A percentile compares a stretch with the other conserved stretches of the same genome.
Conservation (phyloP, 2,113 vertebrate species). For the Nipponia nippon region DNA sequence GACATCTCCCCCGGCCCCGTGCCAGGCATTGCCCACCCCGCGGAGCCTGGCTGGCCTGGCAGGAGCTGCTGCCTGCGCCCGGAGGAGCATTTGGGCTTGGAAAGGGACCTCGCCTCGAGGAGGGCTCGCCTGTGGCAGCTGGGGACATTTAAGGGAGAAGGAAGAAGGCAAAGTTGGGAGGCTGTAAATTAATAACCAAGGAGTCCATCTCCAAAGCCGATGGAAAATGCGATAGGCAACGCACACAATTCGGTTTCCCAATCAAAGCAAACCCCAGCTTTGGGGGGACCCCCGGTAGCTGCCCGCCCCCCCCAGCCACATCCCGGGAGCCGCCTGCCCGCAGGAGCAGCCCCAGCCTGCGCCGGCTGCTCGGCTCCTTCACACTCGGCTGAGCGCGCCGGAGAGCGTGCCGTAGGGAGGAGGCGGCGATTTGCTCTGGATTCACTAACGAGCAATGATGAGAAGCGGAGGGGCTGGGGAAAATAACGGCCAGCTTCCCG, state of each 20-base stretch:
- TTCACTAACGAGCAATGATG: background rate
- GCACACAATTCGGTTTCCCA: accelerated
- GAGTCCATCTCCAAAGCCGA: background rate
- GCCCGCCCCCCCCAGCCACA: background rate
- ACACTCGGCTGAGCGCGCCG: background rate
- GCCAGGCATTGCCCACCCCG: background rate
- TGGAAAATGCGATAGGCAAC: accelerated
- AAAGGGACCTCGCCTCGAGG: background rate
- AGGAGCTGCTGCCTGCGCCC: background rate
- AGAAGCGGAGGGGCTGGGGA: background rate
- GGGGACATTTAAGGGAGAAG: background rate
- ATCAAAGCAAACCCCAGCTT: background rate
- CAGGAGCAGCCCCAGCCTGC: background rate
- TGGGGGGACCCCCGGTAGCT: background rate
- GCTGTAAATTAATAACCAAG: background rate
- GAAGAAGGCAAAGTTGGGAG: background rate
- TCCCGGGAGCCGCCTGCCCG: background rate
- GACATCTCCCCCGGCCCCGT: background rate
- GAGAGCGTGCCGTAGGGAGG: background rate
- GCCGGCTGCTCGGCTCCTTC: background rate
- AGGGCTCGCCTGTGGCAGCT: background rate
- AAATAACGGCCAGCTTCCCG: background rate
- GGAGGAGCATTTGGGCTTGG: background rate
- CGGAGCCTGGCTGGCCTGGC: background rate
- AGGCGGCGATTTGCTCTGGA: background rate